phyloP scores from a whole-genome alignment of 2,888 invertebrate genomes.

The Drosophila tripunctata region DNA sequence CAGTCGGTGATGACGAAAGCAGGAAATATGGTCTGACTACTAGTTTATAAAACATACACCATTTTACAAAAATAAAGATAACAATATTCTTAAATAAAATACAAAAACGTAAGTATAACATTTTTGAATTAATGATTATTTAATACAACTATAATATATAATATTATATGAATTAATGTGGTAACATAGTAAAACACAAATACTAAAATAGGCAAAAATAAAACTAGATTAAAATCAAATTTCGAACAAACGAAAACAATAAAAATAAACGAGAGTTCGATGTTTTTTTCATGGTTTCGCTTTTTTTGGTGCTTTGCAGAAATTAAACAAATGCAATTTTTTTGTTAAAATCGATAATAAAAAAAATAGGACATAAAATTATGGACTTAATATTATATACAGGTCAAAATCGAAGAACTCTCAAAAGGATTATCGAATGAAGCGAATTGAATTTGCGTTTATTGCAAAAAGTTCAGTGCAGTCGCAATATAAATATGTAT shows the following conservation, averaged over 20 bases:
- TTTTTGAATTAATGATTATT: conserved; percentile 27
- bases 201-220: conserved; percentile 57
- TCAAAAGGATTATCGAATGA: conserved; percentile 34
- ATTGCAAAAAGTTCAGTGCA: conserved; percentile 53
- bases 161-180: conserved; percentile 42
- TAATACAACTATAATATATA: conserved; percentile 54
- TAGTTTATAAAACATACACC: background rate
- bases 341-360: conserved; percentile 28
- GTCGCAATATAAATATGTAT: conserved; percentile 31
- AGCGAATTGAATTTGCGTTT: conserved; percentile 54
- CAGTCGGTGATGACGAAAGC: background rate
- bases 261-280: conserved; percentile 36
- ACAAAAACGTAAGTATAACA: conserved; percentile 1
- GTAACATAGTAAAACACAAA: conserved; percentile 65
- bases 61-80: no score
- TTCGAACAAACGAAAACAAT: conserved; percentile 47
- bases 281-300: conserved; percentile 11
- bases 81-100: no score
- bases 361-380: conserved; percentile 8
- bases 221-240: conserved; percentile 52
- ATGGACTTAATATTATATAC: conserved; percentile 53
- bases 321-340: conserved; percentile 64
- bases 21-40: background rate
- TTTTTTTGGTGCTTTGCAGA: conserved; percentile 52
- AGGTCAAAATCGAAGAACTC: conserved; percentile 47